Evolutionary conservation across 1,140 invertebrate genomes (phyloP).

Genomic region (Ceratosolen solmsi): DNA sequence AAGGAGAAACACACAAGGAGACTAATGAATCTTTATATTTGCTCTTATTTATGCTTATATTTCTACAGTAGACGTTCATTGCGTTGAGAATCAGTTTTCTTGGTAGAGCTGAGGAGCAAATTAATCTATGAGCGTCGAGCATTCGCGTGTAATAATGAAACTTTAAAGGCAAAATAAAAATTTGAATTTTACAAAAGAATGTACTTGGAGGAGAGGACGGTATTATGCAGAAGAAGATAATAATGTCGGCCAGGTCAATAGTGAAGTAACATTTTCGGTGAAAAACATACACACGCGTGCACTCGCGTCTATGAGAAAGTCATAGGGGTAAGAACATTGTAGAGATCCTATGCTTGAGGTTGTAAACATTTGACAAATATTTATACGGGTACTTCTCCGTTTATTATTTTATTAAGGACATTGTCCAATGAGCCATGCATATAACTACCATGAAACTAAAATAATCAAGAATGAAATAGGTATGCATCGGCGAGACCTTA

Average conservation of each 20-base stretch:
- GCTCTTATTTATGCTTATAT: not conserved
- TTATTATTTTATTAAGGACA: constrained; percentile 52
- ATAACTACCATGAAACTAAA: not conserved
- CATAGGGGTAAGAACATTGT: not conserved
- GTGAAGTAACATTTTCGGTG: too few relatives aligned
- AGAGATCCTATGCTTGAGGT: not conserved
- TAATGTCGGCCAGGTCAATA: too few relatives aligned
- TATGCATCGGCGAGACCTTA: not conserved
- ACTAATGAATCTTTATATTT: constrained; percentile 58
- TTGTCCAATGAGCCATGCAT: constrained; percentile 47
- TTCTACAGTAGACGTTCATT: not conserved
- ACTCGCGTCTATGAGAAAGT: too few relatives aligned
- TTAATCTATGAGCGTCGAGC: not conserved
- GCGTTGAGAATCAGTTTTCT: not conserved
- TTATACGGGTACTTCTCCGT: not conserved
- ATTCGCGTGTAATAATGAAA: constrained; percentile 54
- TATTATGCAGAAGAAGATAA: too few relatives aligned
- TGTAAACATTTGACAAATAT: constrained; percentile 8
- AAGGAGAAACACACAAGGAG: constrained; percentile 39
- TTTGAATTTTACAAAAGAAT: too few relatives aligned
- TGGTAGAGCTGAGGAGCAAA: not conserved
- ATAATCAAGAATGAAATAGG: not conserved
- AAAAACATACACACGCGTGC: too few relatives aligned
- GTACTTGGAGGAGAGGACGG: too few relatives aligned
- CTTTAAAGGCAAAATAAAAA: too few relatives aligned